These are phyloP conservation scores for Drosophila koepferae DNA, from an alignment of 2,888 invertebrate genomes.

Conservation along the genomic window DNA sequence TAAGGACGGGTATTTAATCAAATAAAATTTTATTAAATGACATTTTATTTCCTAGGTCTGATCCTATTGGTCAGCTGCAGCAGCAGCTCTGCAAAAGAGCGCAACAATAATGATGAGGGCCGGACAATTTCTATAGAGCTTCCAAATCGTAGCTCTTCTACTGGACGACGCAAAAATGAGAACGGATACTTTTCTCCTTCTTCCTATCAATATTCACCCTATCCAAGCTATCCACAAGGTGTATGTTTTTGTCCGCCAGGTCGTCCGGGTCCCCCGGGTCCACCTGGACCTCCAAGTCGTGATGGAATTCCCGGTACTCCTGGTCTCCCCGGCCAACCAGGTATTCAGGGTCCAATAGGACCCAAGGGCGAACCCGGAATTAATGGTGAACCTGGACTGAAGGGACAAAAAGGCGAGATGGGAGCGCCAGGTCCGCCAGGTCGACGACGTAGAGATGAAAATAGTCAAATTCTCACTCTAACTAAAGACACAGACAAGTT, in stretches of 20 bases:
- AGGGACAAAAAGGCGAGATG: not conserved
- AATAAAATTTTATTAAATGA: not conserved
- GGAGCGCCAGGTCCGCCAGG: not conserved
- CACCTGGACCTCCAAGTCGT: not conserved
- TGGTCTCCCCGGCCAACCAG: not conserved
- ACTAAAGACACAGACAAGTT: not conserved
- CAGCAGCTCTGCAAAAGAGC: not conserved
- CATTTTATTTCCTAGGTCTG: not conserved
- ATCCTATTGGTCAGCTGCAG: not conserved
- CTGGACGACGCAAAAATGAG: not conserved
- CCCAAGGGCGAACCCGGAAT: not conserved
- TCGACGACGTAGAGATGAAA: not conserved
- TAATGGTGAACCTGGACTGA: not conserved
- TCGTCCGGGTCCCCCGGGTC: not conserved
- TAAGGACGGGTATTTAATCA: not conserved
- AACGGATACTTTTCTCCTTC: not conserved
- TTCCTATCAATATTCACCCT: not conserved
- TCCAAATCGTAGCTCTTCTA: not conserved
- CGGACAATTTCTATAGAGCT: not conserved
- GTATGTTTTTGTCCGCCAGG: constrained; percentile 3
- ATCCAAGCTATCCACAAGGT: not conserved
- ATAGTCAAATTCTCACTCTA: not conserved
- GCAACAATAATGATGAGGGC: not conserved
- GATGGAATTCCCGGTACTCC: not conserved
- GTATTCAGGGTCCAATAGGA: not conserved